A percentile compares a stretch with the other conserved stretches of the same genome.
phyloP scores from a whole-genome alignment of 2,113 vertebrate species.

The Cardinalis cardinalis region DNA sequence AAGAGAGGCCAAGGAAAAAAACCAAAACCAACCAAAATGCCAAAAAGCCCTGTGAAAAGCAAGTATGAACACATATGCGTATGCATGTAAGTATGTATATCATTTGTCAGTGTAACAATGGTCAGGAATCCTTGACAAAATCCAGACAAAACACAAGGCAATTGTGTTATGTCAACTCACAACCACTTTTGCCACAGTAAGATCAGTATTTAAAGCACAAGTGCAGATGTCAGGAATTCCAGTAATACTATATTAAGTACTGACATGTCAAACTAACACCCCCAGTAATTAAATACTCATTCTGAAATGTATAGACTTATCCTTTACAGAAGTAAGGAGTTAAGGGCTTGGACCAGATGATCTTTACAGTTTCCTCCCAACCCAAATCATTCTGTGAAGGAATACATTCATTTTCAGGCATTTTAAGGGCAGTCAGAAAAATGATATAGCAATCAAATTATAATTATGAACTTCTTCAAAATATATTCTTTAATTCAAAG shows the following conservation, averaged over 20 bases:
- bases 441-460: background rate
- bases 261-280: background rate
- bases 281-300: background rate
- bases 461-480: background rate
- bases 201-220: background rate
- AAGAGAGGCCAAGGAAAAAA: background rate
- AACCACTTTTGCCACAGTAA: background rate
- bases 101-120: background rate
- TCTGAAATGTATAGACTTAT: background rate
- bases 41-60: background rate
- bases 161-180: background rate
- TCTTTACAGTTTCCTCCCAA: background rate
- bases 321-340: background rate
- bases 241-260: background rate
- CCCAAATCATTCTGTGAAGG: background rate
- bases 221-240: background rate
- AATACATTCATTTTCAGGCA: background rate
- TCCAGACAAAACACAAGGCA: background rate
- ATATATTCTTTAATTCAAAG: background rate
- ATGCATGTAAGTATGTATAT: background rate
- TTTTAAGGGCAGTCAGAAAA: background rate
- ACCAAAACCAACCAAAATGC: background rate
- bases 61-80: background rate
- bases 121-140: background rate
- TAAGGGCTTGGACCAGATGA: background rate